phyloP scores from a whole-genome alignment of 1,140 invertebrate species.

The Scaptomyza graminum region DNA sequence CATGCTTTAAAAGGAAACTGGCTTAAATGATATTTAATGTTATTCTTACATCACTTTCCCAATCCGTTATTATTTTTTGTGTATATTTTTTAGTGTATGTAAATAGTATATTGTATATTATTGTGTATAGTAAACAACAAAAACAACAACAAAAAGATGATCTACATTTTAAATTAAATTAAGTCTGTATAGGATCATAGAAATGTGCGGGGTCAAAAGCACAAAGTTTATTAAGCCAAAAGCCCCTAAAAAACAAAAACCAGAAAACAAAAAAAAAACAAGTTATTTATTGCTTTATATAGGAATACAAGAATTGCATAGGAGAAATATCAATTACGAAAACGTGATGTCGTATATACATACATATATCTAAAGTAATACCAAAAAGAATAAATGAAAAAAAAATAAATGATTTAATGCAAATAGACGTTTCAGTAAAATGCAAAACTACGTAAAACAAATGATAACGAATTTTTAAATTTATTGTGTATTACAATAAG shows the following conservation, averaged over 20 bases:
- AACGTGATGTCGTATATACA: slow-evolving; percentile 81
- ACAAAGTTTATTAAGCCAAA: slow-evolving; percentile 48
- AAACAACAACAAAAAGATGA: slow-evolving; percentile 35
- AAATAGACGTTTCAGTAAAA: slow-evolving; percentile 80
- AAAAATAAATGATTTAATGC: slow-evolving; percentile 60
- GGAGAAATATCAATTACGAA: slow-evolving; percentile 82
- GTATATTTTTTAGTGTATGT: slow-evolving; percentile 55
- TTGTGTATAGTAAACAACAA: slow-evolving; percentile 68
- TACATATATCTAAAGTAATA: slow-evolving; percentile 72
- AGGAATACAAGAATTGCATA: slow-evolving; percentile 80
- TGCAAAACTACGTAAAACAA: slow-evolving; percentile 73
- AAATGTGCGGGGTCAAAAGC: slow-evolving; percentile 38
- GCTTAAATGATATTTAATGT: slow-evolving; percentile 60
- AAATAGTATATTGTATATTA: slow-evolving; percentile 83
- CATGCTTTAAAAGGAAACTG: slow-evolving; percentile 36
- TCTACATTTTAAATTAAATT: slow-evolving; percentile 78
- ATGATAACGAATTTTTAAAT: slow-evolving; percentile 57
- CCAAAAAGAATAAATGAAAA: slow-evolving; percentile 27
- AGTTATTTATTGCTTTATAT: slow-evolving; percentile 83
- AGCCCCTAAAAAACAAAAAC: slow-evolving; percentile 14
- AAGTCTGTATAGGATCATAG: slow-evolving; percentile 76
- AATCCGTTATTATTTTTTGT: slow-evolving; percentile 30
- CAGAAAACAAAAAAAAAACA: slow-evolving; percentile 11
- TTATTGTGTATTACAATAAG: slow-evolving; percentile 57
- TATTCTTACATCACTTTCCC: slow-evolving; percentile 41